These are phyloP conservation scores for Drosophila burlai DNA, from an alignment of 1,140 invertebrate genomes.

Conservation along the genomic window DNA sequence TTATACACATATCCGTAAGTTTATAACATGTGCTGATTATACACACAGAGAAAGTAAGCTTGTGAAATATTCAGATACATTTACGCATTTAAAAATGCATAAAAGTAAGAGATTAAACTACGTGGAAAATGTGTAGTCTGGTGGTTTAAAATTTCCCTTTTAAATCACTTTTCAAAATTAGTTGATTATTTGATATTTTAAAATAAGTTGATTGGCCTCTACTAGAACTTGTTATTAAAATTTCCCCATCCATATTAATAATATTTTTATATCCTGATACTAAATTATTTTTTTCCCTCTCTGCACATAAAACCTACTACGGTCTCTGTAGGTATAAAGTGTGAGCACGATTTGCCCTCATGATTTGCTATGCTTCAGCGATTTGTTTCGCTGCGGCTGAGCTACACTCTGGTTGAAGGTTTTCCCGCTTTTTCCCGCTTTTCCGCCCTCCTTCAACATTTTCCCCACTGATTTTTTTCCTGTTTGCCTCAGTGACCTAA, in stretches of 20 bases:
- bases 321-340: slow-evolving; percentile 15
- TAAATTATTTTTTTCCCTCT: neutral
- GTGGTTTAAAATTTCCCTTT: too few species aligned
- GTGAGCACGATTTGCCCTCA: slow-evolving; percentile 68
- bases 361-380: slow-evolving; percentile 67
- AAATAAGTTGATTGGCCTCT: neutral
- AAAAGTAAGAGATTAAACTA: neutral
- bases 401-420: slow-evolving; percentile 44
- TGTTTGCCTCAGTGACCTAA: slow-evolving; percentile 65
- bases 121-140: neutral
- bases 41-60: slow-evolving; percentile 15
- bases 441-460: slow-evolving; percentile 6
- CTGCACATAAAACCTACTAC: slow-evolving; percentile 10
- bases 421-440: slow-evolving; percentile 24
- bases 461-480: slow-evolving; percentile 3
- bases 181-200: too few species aligned
- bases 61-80: neutral
- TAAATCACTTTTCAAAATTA: neutral
- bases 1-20: slow-evolving; percentile 11
- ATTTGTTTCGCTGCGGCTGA: slow-evolving; percentile 65
- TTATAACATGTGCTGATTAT: slow-evolving; percentile 8
- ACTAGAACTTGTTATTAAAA: neutral
- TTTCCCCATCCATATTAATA: too few species aligned
- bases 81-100: neutral
- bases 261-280: neutral